Evolutionary conservation across 2,797 vertebrate genomes (phyloP).

Genomic region (Protonibea diacanthus): DNA sequence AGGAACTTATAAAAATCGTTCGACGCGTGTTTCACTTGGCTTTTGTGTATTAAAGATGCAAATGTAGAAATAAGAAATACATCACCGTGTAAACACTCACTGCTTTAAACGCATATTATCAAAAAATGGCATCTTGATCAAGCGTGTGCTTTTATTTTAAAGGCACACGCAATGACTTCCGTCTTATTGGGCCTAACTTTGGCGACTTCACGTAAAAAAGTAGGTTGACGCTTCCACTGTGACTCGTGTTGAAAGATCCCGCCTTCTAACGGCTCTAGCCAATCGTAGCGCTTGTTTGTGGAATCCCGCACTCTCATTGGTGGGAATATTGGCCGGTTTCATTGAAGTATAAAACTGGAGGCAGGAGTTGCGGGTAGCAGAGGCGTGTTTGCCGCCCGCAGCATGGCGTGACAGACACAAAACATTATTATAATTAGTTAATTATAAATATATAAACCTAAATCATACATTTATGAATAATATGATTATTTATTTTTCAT

Average conservation of each 20-base stretch:
- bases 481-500: neutral
- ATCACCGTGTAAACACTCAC: accelerated
- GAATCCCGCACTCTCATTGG: slow-evolving; percentile 56
- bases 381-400: neutral
- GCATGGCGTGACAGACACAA: neutral
- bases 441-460: too few species aligned
- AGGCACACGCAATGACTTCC: accelerated
- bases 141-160: slow-evolving; percentile 50
- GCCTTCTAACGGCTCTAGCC: slow-evolving; percentile 65
- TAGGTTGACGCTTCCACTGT: slow-evolving; percentile 13
- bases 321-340: slow-evolving; percentile 19
- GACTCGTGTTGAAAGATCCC: slow-evolving; percentile 73
- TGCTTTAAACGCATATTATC: accelerated
- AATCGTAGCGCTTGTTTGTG: slow-evolving; percentile 57
- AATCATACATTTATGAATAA: neutral
- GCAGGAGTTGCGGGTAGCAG: neutral
- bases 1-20: neutral
- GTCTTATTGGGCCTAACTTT: neutral
- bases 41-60: accelerated
- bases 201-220: neutral
- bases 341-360: neutral
- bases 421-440: neutral
- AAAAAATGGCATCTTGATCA: accelerated
- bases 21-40: accelerated
- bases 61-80: accelerated